Base-by-base conservation (phyloP, 2,888 invertebrate genomes). In the Hoplodrina ambigua region DNA sequence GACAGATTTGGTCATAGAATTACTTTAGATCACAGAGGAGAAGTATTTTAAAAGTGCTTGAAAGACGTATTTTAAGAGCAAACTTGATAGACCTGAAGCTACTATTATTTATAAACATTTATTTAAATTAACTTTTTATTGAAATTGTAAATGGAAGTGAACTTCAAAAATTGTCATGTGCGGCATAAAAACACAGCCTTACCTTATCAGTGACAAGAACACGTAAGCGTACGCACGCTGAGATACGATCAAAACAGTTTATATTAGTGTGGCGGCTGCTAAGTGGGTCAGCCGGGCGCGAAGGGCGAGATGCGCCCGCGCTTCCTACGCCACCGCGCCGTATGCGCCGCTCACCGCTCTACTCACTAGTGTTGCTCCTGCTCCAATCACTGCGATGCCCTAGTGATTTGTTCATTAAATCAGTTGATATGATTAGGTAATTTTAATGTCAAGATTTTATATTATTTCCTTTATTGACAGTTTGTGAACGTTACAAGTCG, bases 231-330 rank as follows among this genome's bases (percentile, higher is more conserved):
- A 64, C 54, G 59, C 58, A 59, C 53, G 61, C 50, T 66, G 66
- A 74, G 72, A 81, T 75, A 84, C 77, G 79, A 83, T 83, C 81
- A 83, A 72, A 82, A 83, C 84, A 85, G 84, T 81, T 82, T 86
- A 41, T 41, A 84, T 88, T 86, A 88, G 82, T 86, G 83, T 85
- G 77, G 83, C 81, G 83, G 82, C 77, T 69, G 79, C 84, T 85
- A 92, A 90, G 88, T 93, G 84, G 92, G 93, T 92, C 92, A 91
- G 85, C 71, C 87, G 79, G 80, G 86, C 87, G 85, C 88, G 91
- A 90, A 90, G 91, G 90, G 92, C 92, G 90, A 86, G 90, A 90
- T 90, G 91, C 91, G 89, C 88, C 85, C 82, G 87, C 89, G 91
- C 90, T 89, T 90, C 91, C 92, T 91, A 90, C 90, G 90, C 57